These are phyloP conservation scores for Sycophila texana DNA, from an alignment of 2,888 invertebrate species.

Conservation along the genomic window DNA sequence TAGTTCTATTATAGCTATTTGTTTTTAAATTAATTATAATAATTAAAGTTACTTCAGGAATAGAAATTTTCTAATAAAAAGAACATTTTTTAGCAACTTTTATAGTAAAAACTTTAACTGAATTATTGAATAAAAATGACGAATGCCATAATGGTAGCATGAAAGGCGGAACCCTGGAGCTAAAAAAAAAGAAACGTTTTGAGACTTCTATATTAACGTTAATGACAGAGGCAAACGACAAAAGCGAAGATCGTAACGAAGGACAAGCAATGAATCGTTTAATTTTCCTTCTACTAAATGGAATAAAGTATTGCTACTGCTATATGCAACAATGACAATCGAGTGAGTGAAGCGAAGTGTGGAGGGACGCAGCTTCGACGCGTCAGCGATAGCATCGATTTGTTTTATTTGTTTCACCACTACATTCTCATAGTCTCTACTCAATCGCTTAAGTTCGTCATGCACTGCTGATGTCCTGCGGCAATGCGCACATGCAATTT, in stretches of 20 bases:
- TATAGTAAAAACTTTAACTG: background rate
- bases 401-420: background rate
- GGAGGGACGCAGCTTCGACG: conserved; percentile 18
- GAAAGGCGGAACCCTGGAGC: no score
- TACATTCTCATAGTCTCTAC: conserved; percentile 2
- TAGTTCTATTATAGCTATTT: no score
- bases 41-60: no score
- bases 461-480: conserved; percentile 14
- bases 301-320: conserved; percentile 13
- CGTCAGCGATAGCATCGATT: conserved; percentile 36
- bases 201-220: no score
- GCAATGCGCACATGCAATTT: background rate
- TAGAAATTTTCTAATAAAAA: no score
- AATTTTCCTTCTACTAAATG: conserved; percentile 36
- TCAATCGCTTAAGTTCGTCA: conserved; percentile 30
- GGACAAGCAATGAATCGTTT: conserved; percentile 24
- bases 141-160: no score
- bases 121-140: no score
- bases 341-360: conserved; percentile 4
- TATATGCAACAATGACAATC: background rate
- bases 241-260: background rate
- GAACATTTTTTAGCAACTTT: no score
- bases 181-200: no score
- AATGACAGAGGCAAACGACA: background rate
- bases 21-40: no score